These are phyloP conservation scores for Remorina albescens DNA, from an alignment of 2,797 vertebrate species.

Conservation along the genomic window DNA sequence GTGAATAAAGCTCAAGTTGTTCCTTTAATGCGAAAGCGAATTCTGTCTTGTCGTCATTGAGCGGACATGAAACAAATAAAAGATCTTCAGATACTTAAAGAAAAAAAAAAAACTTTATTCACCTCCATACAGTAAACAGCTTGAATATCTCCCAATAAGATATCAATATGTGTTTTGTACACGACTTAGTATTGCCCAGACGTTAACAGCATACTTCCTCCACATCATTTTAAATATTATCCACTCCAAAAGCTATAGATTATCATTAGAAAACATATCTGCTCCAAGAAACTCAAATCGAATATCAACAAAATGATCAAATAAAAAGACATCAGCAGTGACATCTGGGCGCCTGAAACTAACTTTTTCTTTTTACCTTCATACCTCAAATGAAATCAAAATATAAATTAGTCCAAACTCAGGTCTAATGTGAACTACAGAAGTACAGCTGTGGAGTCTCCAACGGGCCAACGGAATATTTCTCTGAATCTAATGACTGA, in stretches of 20 bases:
- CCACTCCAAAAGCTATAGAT: slow-evolving; percentile 62
- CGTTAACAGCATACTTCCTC: slow-evolving; percentile 48
- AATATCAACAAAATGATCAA: slow-evolving; percentile 67
- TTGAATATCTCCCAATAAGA: slow-evolving; percentile 59
- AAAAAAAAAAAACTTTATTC: slow-evolving; percentile 75
- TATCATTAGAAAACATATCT: slow-evolving; percentile 70
- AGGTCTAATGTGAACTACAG: slow-evolving; percentile 18
- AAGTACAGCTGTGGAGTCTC: slow-evolving; percentile 27
- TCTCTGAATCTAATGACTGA: background rate
- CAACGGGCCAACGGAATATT: slow-evolving; percentile 27
- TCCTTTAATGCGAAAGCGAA: slow-evolving; percentile 29
- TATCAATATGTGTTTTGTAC: slow-evolving; percentile 48
- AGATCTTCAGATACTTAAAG: slow-evolving; percentile 49
- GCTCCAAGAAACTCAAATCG: slow-evolving; percentile 66
- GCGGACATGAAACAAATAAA: background rate
- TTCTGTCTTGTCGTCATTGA: background rate
- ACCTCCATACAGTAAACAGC: slow-evolving; percentile 69
- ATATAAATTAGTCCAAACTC: slow-evolving; percentile 52
- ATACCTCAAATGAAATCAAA: slow-evolving; percentile 48
- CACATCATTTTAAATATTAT: slow-evolving; percentile 40
- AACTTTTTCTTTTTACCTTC: slow-evolving; percentile 27
- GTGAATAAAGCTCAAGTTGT: slow-evolving; percentile 64
- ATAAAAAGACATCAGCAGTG: slow-evolving; percentile 60
- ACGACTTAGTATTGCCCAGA: slow-evolving; percentile 44
- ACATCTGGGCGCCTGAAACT: slow-evolving; percentile 23